These are phyloP conservation scores for Leptinotarsa defecta DNA, from an alignment of 1,140 invertebrate species.

Conservation along the genomic window DNA sequence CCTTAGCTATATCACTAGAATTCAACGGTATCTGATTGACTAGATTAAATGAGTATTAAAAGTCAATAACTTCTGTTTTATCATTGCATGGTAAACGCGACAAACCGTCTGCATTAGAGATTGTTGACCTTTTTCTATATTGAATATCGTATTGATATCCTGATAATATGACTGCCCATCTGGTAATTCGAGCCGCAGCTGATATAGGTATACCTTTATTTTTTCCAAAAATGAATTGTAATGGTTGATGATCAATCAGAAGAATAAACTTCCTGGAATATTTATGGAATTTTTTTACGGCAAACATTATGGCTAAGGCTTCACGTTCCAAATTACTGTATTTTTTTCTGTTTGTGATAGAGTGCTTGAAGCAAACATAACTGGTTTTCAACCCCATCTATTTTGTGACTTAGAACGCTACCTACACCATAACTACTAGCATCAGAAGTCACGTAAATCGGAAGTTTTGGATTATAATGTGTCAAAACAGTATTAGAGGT, in stretches of 20 bases:
- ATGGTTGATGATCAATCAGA: conserved; percentile 31
- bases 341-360: conserved; percentile 34
- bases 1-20: conserved; percentile 21
- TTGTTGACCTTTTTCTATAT: conserved; percentile 27
- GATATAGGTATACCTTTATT: conserved; percentile 29
- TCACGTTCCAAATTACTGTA: conserved; percentile 41
- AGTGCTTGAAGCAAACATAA: conserved; percentile 49
- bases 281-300: conserved; percentile 39
- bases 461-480: conserved; percentile 45
- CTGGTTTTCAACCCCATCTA: conserved; percentile 44
- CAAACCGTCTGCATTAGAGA: conserved; percentile 33
- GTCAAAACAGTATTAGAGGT: conserved; percentile 35
- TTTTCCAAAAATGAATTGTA: conserved; percentile 34
- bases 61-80: conserved; percentile 3
- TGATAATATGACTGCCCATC: conserved; percentile 35
- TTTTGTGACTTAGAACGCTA: conserved; percentile 51
- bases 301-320: conserved; percentile 40
- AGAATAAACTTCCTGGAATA: conserved; percentile 35
- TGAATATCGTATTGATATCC: conserved; percentile 38
- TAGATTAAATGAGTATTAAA: conserved; percentile 31
- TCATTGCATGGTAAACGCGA: conserved; percentile 29
- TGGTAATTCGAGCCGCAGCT: conserved; percentile 23
- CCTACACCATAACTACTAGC: conserved; percentile 49
- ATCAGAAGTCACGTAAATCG: conserved; percentile 49
- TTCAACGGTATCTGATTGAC: conserved; percentile 23